Base-by-base conservation (phyloP, 1,140 invertebrate species). In the Drosophila setifemur region DNA sequence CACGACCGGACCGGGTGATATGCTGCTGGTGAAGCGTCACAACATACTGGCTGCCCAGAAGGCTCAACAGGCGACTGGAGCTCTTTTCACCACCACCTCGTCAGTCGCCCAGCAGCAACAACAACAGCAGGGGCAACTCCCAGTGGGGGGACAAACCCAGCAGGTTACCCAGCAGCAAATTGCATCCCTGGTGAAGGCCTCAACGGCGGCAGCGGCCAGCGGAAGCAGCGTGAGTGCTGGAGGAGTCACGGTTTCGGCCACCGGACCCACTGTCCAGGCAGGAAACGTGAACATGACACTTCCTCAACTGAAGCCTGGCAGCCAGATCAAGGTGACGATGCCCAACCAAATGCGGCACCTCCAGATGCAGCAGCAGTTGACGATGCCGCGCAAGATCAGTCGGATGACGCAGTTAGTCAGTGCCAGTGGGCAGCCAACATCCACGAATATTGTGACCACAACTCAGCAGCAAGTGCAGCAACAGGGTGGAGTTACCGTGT, bases 1-100 rank as follows among this genome's bases (percentile, higher is more conserved):
- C 0, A 39, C 64, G 0, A 40, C 78, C 0, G 73, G 69, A 4
- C 23, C 68, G 1, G 73, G 79, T 1, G 95, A 96, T 81, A 93
- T 96, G 92, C 93, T 94, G 6, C 60, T 96, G 11, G 88, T 96
- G 0, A 95, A 95, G 68, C 91, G 93, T 11, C 94, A 95, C 58
- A 92, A 93, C 12, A 92, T 93, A 19, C 73, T 93, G 31, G 82
- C 87, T 1, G 69, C 79, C 23, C 93, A 93, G 49, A 92, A 94
- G 53, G 90, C 90, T 1, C 91, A 92, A 33, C 43, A 91, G 92
- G 29, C 90, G 73, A 42, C 91, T 91, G 67, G 83, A 18, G 57
- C 89, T 35, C 39, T 89, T 4, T 90, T 88, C n/a, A 76, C 89
- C 1, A 90, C 88, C 2, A 73, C 78, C 4, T 76, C 63, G 61